Base-by-base conservation (phyloP, 2,888 invertebrate genomes). In the Metopia argyrocephala region DNA sequence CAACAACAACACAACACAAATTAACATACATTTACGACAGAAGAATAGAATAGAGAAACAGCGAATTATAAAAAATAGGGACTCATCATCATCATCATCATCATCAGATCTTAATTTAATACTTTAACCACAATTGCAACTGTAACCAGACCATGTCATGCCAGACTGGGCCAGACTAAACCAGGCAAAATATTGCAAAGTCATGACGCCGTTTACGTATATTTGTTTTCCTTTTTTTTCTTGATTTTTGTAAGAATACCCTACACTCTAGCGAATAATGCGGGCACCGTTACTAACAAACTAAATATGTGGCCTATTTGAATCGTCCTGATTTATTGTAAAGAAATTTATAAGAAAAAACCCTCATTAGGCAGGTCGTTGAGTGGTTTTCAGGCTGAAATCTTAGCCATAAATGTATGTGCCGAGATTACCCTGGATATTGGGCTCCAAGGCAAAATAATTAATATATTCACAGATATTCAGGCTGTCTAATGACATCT, bases 121-220 rank as follows among this genome's bases (percentile, higher is more conserved):
- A 73, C 66, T 38, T 76, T 73, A 78, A 78, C 78, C 78, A 61
- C 78, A 78, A 78, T 71, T 78, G 78, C 71, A 78, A 76, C 76
- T 76, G 76, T 69, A 76, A 64, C 62, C 54, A 62, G 76, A 76
- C 38, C 50, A 23, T 56, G 28, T 21, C 64, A 70, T 27, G 38
- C 12, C 21, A 23, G 12, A 27, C 23, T 31, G 21, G 66, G 65
- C 38, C 38, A 38, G 38, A 38, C 12, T 15, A 15, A 20, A 28
- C 15, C 54, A 68, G 75, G 68, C 75, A 62, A 69, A 75, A 76
- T 76, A 76, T 81, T 65, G 81, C 81, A 70, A 76, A 65, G 70
- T 81, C 78, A 81, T 81, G 81, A 81, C 81, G 81, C 81, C 81
- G 78, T 70, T 76, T 76, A 59, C 9, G 28, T n/a, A n/a, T n/a